phyloP scores from a whole-genome alignment of 2,113 vertebrate species.

The Thryonomys swinderianus region DNA sequence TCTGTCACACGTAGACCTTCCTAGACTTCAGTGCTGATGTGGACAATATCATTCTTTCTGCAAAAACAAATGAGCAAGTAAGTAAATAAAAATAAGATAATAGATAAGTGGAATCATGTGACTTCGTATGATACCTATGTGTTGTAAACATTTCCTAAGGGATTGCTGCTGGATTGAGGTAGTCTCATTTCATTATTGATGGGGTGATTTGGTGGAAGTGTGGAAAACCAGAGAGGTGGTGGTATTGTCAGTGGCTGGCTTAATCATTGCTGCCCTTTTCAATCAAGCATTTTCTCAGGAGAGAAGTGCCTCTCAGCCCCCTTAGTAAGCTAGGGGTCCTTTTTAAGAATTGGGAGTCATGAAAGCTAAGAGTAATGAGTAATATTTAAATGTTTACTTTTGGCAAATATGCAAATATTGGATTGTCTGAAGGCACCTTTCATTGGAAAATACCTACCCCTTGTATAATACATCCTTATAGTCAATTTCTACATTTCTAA shows the following conservation, averaged over 20 bases:
- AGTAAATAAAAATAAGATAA: too few relatives aligned
- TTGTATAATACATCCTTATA: background rate
- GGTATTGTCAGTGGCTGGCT: background rate
- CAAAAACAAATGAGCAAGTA: background rate
- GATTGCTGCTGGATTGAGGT: background rate
- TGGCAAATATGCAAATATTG: background rate
- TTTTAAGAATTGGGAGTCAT: background rate
- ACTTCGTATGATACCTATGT: background rate
- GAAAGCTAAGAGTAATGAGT: background rate
- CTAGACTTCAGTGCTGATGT: background rate
- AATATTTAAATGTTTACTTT: background rate
- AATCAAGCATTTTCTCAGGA: background rate
- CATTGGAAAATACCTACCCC: background rate
- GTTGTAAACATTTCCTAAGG: background rate
- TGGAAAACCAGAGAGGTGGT: background rate
- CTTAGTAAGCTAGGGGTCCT: background rate
- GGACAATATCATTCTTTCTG: background rate
- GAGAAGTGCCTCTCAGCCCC: background rate
- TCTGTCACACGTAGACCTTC: background rate
- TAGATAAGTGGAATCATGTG: background rate
- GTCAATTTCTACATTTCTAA: background rate
- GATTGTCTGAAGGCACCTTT: background rate
- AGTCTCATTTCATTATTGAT: background rate
- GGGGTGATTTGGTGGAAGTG: background rate
- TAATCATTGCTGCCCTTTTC: background rate